Conservation (phyloP, 2,797 vertebrate species). For the Catamblyrhynchus diadema region DNA sequence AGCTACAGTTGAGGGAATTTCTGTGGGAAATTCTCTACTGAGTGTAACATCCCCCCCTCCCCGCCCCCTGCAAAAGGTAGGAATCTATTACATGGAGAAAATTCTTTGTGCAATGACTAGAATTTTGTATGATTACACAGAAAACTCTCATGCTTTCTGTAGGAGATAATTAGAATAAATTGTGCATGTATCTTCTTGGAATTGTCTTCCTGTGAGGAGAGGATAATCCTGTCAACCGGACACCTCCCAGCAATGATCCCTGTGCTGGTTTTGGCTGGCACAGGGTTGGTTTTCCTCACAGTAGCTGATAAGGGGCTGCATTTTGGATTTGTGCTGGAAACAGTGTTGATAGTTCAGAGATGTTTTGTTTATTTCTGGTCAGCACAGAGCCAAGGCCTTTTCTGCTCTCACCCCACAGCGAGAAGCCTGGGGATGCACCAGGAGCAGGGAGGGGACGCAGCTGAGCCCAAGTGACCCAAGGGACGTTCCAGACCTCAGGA, state of each 20-base stretch:
- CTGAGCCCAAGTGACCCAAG: not conserved
- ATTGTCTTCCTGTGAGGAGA: not conserved
- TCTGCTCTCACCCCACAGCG: not conserved
- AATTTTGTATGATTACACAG: not conserved
- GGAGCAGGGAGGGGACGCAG: not conserved
- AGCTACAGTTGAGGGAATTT: not conserved
- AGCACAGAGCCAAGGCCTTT: not conserved
- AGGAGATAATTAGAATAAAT: not conserved
- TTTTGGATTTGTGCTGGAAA: not conserved
- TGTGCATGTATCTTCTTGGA: not conserved
- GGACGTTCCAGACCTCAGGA: accelerated
- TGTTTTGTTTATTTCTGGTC: not conserved
- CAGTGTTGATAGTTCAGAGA: not conserved
- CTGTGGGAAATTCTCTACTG: not conserved
- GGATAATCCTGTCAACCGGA: not conserved
- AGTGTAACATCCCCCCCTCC: accelerated
- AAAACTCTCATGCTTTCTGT: not conserved
- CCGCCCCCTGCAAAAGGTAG: accelerated
- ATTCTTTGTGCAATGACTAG: not conserved
- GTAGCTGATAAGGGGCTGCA: not conserved
- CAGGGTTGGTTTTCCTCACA: not conserved
- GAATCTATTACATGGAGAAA: not conserved
- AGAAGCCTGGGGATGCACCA: not conserved
- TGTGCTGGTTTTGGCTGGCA: not conserved
- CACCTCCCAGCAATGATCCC: not conserved